These are phyloP conservation scores for Xestia xanthographa DNA, from an alignment of 2,888 invertebrate species.

Conservation along the genomic window DNA sequence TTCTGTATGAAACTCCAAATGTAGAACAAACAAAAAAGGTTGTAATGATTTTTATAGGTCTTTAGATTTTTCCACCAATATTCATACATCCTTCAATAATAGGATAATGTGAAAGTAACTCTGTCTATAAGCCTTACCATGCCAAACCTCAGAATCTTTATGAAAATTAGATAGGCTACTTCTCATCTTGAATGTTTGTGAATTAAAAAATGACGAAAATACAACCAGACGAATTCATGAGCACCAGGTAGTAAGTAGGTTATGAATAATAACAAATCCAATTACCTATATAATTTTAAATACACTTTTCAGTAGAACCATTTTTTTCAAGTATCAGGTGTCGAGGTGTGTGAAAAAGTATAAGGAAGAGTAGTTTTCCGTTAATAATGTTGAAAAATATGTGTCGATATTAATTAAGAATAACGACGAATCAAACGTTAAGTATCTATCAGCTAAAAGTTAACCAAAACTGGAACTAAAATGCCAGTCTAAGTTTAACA, in stretches of 20 bases:
- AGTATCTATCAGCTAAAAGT: neutral
- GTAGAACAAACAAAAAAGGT: neutral
- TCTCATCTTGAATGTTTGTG: neutral
- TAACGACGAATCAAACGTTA: neutral
- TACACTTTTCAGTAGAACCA: neutral
- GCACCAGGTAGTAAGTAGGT: neutral
- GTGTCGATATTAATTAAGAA: neutral
- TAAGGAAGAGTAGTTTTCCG: neutral
- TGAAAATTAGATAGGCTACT: neutral
- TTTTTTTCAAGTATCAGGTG: neutral
- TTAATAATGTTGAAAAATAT: neutral
- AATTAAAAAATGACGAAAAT: neutral
- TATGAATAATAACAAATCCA: neutral
- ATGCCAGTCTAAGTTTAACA: neutral
- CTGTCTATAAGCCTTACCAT: neutral
- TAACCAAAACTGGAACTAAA: neutral
- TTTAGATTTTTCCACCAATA: neutral
- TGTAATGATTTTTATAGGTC: neutral
- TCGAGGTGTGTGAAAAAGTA: neutral
- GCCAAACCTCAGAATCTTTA: neutral
- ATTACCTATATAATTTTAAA: neutral
- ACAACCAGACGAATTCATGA: neutral
- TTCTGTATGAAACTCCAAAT: neutral
- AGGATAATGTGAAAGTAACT: neutral
- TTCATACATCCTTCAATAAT: neutral